Evolutionary conservation across 37 sponge, comb jelly and placozoan genomes (phyloP).

Genomic region (Ianthella basta): DNA sequence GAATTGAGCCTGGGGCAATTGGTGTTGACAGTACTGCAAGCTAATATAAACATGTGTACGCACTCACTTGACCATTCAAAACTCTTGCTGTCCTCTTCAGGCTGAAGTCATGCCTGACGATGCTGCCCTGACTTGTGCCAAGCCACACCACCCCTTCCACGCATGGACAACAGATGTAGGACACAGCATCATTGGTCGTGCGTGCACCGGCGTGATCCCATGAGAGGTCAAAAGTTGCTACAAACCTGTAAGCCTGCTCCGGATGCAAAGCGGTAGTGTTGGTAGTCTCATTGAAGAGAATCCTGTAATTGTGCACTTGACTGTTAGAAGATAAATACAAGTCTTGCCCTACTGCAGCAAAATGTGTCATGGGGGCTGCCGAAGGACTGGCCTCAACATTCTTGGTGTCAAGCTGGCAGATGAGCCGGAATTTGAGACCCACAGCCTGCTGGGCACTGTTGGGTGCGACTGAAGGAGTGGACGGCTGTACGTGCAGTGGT

Average conservation of each 20-base stretch:
- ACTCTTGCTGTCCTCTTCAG: background rate
- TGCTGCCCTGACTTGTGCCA: conserved; percentile 16
- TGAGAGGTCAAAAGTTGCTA: background rate
- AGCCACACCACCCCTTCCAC: conserved; percentile 7
- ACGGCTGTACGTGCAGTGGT: no score
- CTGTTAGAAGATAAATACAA: background rate
- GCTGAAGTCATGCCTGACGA: conserved; percentile 16
- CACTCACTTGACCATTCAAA: conserved; percentile 12
- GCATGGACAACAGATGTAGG: background rate
- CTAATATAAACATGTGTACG: background rate
- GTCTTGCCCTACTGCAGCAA: background rate
- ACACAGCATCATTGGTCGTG: background rate
- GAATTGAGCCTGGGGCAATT: no score
- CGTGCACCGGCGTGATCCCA: no score
- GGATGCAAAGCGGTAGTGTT: background rate
- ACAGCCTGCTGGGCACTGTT: background rate
- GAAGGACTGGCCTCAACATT: conserved; percentile 54
- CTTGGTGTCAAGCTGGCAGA: conserved; percentile 56
- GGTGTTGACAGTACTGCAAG: no score
- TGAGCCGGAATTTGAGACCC: conserved; percentile 10
- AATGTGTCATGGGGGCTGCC: background rate
- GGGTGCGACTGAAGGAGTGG: background rate
- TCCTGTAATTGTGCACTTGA: conserved; percentile 5
- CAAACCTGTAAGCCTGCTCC: background rate
- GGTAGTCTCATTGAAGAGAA: background rate